Evolutionary conservation across 64 coral and sea anemone species (phyloP), one percentile per base, ranked within the genome.

Genomic region (Trachythela sp.): DNA sequence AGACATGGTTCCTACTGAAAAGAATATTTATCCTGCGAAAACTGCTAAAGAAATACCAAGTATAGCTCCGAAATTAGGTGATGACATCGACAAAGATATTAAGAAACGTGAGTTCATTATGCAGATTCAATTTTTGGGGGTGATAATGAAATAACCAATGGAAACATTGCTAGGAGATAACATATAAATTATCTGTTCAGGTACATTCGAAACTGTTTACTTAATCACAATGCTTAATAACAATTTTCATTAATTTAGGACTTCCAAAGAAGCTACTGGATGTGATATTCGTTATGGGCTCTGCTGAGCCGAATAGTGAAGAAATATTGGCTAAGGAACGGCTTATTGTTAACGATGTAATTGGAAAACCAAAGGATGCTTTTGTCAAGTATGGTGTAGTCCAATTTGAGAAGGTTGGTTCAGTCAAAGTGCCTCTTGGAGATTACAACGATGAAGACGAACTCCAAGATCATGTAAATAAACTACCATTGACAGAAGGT

Each of bases 1-100:
- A 48, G 85, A 91, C 38, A 91, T 86, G 10, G 85, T 85, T 36
- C 89, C 89, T 29, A 36, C 75, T 37, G 75, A 80, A 17, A 10
- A 80, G 37, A 80, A 80, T 80, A 80, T 80, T 80, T 80, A 80
- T 80, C 30, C 75, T 80, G 75, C 31, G 7, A 80, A 80, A 3
- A 80, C 8, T 80, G 9, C 30, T 22, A 22, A 80, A 3, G 75
- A 80, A 35, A 7, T 80, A 0, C 33, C 31, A 2, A 39, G 37
- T 22, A 36, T 80, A 29, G 30, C 27, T 14, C 33, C 31, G 9
- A 80, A 35, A 22, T 18, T 80, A 38, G 75, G 13, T 3, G 4
- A 37, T 8, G 75, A 37, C 30, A 36, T 80, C 33, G 75, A 80
- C 2, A 80, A 35, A 39, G 75, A 80, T 80, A 80, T 80, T 30